Percentiles rank a stretch among this genome's conserved stretches.
Evolutionary conservation across 2,888 invertebrate species (phyloP).

Genomic region (Drosophila greeni): DNA sequence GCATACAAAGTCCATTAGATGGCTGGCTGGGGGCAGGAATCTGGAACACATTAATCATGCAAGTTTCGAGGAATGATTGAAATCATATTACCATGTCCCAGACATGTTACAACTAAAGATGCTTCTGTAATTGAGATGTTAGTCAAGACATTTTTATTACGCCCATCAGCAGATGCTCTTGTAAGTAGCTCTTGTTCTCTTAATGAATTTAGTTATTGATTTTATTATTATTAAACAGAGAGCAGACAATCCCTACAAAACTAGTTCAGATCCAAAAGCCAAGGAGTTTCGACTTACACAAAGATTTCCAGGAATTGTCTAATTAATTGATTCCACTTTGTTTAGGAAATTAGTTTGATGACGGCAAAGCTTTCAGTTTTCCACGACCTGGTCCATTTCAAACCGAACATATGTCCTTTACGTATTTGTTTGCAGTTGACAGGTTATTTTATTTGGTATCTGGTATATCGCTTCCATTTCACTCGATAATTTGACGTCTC

Average conservation of each 20-base stretch:
- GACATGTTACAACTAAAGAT: conserved; percentile 32
- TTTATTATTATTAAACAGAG: conserved; percentile 7
- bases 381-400: not conserved
- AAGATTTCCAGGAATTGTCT: not conserved
- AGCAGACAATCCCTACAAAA: not conserved
- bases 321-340: conserved; percentile 10
- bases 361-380: conserved; percentile 1
- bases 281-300: no score
- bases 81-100: conserved; percentile 46
- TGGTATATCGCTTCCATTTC: conserved; percentile 33
- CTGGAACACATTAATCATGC: conserved; percentile 60
- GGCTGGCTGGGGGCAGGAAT: conserved; percentile 12
- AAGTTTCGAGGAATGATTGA: conserved; percentile 65
- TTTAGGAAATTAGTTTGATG: conserved; percentile 6
- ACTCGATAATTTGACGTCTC: conserved; percentile 41
- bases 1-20: conserved; percentile 52
- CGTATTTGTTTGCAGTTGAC: conserved; percentile 38
- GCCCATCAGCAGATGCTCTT: not conserved
- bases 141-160: conserved; percentile 14
- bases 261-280: no score
- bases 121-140: conserved; percentile 34
- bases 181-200: not conserved
- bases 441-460: conserved; percentile 54
- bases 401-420: conserved; percentile 10
- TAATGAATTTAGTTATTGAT: conserved; percentile 30